phyloP scores from a whole-genome alignment of 2,888 invertebrate genomes.

The Xanthia icteritia region DNA sequence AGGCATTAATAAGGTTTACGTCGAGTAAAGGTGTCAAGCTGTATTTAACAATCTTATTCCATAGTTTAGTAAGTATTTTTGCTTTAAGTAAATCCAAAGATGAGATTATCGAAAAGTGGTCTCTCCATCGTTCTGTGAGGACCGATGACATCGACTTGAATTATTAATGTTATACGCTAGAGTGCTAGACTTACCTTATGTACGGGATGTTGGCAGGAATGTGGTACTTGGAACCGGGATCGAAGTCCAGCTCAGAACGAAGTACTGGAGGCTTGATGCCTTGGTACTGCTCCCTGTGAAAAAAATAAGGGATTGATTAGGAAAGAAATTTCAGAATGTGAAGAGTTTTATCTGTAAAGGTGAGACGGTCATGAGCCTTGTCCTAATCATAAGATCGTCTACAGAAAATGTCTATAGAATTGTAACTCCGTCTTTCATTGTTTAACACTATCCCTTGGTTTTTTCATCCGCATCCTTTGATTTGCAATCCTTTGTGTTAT shows the following conservation, averaged over 20 bases:
- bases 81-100: too few relatives aligned
- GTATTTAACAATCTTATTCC: neutral
- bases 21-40: neutral
- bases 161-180: neutral
- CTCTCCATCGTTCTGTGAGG: neutral
- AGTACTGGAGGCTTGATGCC: constrained; percentile 96
- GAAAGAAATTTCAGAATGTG: neutral
- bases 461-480: neutral
- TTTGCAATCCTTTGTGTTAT: neutral
- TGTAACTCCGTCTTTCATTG: too few relatives aligned
- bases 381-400: neutral
- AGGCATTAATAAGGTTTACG: neutral
- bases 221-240: constrained; percentile 98
- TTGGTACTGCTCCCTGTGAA: constrained; percentile 94
- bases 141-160: neutral
- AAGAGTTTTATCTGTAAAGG: too few relatives aligned
- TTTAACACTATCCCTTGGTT: neutral
- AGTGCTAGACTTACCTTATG: constrained; percentile 94
- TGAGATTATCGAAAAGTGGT: too few relatives aligned
- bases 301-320: constrained; percentile 40
- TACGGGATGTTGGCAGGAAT: constrained; percentile 97
- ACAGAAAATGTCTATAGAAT: neutral
- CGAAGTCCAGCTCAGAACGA: constrained; percentile 96
- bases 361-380: neutral
- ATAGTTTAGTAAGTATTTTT: too few relatives aligned